A percentile compares a stretch with the other conserved stretches of the same genome.
Evolutionary conservation across 1,140 invertebrate species (phyloP).

Genomic region (Lysiphlebus fabarum): DNA sequence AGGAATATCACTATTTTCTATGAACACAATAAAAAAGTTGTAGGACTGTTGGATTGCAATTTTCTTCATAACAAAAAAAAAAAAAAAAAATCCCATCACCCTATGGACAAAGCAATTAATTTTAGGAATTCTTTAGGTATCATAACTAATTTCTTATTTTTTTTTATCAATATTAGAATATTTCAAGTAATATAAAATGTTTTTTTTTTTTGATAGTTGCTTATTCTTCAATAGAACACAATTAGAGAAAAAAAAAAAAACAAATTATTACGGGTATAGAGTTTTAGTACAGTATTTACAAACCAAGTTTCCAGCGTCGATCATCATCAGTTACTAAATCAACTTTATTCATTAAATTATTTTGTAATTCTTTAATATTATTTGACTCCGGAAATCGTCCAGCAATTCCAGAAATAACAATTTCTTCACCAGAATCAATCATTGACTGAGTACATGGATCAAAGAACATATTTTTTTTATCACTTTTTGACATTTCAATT

Average conservation of each 20-base stretch:
- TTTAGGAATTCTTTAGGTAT: too few relatives aligned
- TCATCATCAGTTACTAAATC: conserved; percentile 78
- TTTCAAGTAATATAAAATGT: too few relatives aligned
- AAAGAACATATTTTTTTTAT: conserved; percentile 5
- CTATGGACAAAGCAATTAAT: too few relatives aligned
- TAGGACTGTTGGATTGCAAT: too few relatives aligned
- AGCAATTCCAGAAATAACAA: conserved; percentile 78
- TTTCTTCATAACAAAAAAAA: too few relatives aligned
- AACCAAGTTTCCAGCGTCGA: conserved; percentile 71
- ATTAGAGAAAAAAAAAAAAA: neutral
- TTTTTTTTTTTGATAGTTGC: too few relatives aligned
- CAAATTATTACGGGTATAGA: neutral
- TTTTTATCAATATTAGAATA: too few relatives aligned
- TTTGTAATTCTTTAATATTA: conserved; percentile 72
- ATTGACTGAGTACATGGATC: conserved; percentile 18
- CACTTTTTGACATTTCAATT: conserved; percentile 6
- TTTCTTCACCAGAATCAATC: conserved; percentile 65
- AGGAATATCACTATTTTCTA: conserved; percentile 67
- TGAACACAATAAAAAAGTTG: neutral
- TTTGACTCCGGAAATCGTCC: conserved; percentile 84
- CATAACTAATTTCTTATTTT: too few relatives aligned
- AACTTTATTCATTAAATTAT: conserved; percentile 74
- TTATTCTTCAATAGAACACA: accelerated
- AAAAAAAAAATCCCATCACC: too few relatives aligned
- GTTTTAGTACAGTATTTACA: conserved; percentile 3